Evolutionary conservation across 2,888 invertebrate genomes (phyloP), one percentile per base, ranked within the genome.

Genomic region (Amorpha juglandis): DNA sequence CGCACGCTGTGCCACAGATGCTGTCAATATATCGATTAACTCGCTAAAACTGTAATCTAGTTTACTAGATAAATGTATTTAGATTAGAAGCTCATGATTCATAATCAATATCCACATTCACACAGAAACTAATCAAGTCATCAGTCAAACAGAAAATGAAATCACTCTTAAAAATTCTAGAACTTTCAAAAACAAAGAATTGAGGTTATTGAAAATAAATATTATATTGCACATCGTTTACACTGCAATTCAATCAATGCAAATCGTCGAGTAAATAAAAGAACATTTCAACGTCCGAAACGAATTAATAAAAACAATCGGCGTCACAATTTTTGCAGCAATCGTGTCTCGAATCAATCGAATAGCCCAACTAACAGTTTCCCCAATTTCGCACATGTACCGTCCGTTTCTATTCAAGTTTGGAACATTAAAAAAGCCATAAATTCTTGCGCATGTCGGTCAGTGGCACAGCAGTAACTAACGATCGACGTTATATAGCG

Each of bases 401-500:
- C 58, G 19, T 38, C 42, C 12, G 58, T 42, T 58, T 58, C 58
- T 58, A 58, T 58, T 58, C 38, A 19, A 19, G 42, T 16, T 58
- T 21, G 19, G 52, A 19, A 42, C 58, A 19, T 58, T 58, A 64
- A 64, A 33, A 64, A 65, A 55, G 53, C 14, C 58, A 65, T 48
- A 50, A 65, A 65, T 58, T 55, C 64, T 47, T 58, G 48, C 33
- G 53, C 6, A 58, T 35, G 35, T 71, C 76, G 74, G 76, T 73
- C 70, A 74, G 73, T 66, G 67, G 68, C 71, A 72, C 73, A 70
- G 4, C 27, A 27, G 27, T 27, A 27, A 71, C 74, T 58, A 74
- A 58, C 35, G 35, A 80, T 79, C 74, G 77, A 75, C 77, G 80
- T 71, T 82, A 74, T 71, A 68, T 82, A 82, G 81, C 82, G 82